These are phyloP conservation scores for Sitophilus oryzae DNA, from an alignment of 1,140 invertebrate species.

Conservation along the genomic window DNA sequence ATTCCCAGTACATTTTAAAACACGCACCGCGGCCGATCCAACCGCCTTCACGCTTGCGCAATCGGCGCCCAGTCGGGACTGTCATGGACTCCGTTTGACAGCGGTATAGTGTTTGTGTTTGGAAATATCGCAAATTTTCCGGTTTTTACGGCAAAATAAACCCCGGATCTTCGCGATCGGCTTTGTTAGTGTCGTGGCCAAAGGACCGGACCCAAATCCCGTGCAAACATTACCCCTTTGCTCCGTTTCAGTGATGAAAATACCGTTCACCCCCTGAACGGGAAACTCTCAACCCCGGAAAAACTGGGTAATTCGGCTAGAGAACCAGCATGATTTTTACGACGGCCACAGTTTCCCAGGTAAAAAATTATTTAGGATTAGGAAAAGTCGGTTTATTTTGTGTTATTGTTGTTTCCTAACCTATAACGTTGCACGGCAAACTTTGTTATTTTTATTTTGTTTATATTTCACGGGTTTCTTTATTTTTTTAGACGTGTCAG, in stretches of 20 bases:
- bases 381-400: no score
- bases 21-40: slow-evolving; percentile 8
- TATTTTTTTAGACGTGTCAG: no score
- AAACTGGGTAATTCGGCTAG: no score
- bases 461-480: background rate
- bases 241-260: slow-evolving; percentile 20
- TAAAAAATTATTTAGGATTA: no score
- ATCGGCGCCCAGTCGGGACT: slow-evolving; percentile 30
- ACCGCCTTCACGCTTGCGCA: slow-evolving; percentile 27
- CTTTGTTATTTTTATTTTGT: background rate
- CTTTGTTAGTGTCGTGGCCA: slow-evolving; percentile 30
- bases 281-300: slow-evolving; percentile 18
- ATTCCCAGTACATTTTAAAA: no score
- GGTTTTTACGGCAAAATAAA: slow-evolving; percentile 34
- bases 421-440: background rate
- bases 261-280: slow-evolving; percentile 26
- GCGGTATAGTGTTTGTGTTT: slow-evolving; percentile 38
- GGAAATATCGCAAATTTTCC: slow-evolving; percentile 39
- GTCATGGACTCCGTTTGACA: slow-evolving; percentile 41
- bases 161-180: slow-evolving; percentile 26
- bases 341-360: no score
- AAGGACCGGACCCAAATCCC: slow-evolving; percentile 15
- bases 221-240: slow-evolving; percentile 21
- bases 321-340: no score
- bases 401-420: slow-evolving; percentile 6